Conservation (phyloP, 2,113 vertebrate species). For the Panurus biarmicus region DNA sequence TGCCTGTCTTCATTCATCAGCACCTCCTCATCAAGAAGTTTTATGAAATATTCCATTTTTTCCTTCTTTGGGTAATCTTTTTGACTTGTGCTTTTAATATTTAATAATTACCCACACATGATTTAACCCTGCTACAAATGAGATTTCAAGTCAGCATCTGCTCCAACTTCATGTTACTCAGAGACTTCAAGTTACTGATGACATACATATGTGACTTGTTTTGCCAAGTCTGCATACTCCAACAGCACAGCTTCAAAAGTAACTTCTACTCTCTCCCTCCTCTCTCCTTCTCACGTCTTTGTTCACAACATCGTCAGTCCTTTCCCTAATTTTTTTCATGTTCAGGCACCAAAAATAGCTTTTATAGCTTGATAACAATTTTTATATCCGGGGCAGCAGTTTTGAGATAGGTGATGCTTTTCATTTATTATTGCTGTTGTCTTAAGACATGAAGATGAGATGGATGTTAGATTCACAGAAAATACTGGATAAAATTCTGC, state of each 20-base stretch:
- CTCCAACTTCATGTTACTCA: conserved; percentile 33
- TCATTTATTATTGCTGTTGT: neutral
- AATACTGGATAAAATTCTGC: neutral
- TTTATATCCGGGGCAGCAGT: neutral
- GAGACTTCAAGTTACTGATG: conserved; percentile 33
- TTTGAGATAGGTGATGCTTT: neutral
- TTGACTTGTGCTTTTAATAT: conserved; percentile 60
- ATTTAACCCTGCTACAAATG: conserved; percentile 54
- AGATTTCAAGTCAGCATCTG: conserved; percentile 60
- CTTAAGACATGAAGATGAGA: neutral
- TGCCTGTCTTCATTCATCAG: conserved; percentile 55
- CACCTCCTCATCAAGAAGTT: conserved; percentile 45
- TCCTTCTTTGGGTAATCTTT: conserved; percentile 54
- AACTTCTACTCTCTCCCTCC: neutral
- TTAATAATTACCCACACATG: conserved; percentile 57
- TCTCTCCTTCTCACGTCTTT: neutral
- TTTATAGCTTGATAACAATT: neutral
- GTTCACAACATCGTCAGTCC: neutral
- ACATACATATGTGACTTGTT: conserved; percentile 37
- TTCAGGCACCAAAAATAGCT: neutral
- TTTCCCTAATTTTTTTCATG: neutral
- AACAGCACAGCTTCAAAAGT: neutral
- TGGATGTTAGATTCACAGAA: neutral
- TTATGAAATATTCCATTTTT: conserved; percentile 50
- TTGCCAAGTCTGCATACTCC: neutral